Percentiles rank a stretch among this genome's conserved stretches.
These are phyloP conservation scores for Solenodon paradoxus DNA, from an alignment of 2,113 vertebrate genomes.

Conservation along the genomic window DNA sequence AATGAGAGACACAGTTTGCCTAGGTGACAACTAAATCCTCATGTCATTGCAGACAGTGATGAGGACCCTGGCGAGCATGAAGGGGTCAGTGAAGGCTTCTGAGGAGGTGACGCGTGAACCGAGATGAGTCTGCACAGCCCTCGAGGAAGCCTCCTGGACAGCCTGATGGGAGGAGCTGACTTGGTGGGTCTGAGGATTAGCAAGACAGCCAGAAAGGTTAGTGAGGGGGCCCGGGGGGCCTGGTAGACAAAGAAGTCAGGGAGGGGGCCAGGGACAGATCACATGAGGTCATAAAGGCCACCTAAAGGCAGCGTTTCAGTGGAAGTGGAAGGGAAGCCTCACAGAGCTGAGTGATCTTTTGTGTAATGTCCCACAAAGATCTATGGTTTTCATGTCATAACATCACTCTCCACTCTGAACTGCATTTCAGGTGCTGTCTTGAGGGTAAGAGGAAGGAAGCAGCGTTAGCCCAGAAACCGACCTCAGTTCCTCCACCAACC, in stretches of 20 bases:
- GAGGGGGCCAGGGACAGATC: background rate
- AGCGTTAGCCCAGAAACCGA: background rate
- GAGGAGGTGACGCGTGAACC: background rate
- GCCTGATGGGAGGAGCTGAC: background rate
- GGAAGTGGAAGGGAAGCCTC: background rate
- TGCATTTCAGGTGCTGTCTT: background rate
- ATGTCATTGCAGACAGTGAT: fast-evolving
- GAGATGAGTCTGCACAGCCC: background rate
- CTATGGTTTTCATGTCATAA: too few species aligned
- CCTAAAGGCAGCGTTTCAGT: background rate
- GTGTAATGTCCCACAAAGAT: background rate
- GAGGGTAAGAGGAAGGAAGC: background rate
- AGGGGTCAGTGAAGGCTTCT: background rate
- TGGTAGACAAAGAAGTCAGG: background rate
- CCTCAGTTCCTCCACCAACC: too few species aligned
- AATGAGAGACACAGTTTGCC: background rate
- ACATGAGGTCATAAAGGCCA: background rate
- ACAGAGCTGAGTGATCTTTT: background rate
- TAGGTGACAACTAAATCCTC: too few species aligned
- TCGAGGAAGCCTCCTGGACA: background rate
- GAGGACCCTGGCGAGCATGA: background rate
- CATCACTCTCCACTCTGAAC: too few species aligned
- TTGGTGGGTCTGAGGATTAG: background rate
- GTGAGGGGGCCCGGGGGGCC: background rate
- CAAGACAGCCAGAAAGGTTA: background rate